Base-by-base conservation (phyloP, 1,140 invertebrate species). In the Odontomachus brunneus region DNA sequence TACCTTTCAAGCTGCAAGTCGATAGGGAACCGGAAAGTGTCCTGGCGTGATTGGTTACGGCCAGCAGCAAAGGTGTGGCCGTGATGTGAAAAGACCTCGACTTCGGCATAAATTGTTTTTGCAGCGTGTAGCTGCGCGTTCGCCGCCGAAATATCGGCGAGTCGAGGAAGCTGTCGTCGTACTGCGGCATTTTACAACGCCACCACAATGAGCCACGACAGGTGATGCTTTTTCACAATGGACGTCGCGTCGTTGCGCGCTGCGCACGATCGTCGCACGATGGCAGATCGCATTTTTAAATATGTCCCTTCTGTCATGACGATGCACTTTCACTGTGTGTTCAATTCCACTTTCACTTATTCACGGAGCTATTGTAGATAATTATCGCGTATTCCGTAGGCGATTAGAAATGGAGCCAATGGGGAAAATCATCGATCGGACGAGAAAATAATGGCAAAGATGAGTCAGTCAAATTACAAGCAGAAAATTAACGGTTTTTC, bases 71-170 rank as follows among this genome's bases (percentile, higher is more conserved):
- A 80, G 93, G 93, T 75, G 92, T 93, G 80, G 92, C 87, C 29
- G 92, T 88, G 72, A 93, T 89, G 85, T 91, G 89, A 82, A 93
- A 92, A 59, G 91, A 92, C 82, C 91, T 91, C 66, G 92, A 93
- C 87, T 93, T 93, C n/a, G 91, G 90, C 53, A 91, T 89, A 76
- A 88, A 82, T 71, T 90, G 90, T 88, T 93, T 94, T 60, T 93
- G 91, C 82, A 94, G 90, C 74, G 92, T 92, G 81, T 94, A 94
- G 76, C 92, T 94, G 53, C 92, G 92, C n/a, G 92, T 91, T n/a
- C 93, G 93, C 59, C 93, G 91, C 63, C 93, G 91, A 84, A 94
- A 94, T 55, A 92, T 84, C 72, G 93, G 93, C 82, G 93, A 93
- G 67, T 93, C 90, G 29, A 93, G 90, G 73, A 94, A 93, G 15